These are phyloP conservation scores for Celastrina argiolus DNA, from an alignment of 2,888 invertebrate genomes.

Conservation along the genomic window DNA sequence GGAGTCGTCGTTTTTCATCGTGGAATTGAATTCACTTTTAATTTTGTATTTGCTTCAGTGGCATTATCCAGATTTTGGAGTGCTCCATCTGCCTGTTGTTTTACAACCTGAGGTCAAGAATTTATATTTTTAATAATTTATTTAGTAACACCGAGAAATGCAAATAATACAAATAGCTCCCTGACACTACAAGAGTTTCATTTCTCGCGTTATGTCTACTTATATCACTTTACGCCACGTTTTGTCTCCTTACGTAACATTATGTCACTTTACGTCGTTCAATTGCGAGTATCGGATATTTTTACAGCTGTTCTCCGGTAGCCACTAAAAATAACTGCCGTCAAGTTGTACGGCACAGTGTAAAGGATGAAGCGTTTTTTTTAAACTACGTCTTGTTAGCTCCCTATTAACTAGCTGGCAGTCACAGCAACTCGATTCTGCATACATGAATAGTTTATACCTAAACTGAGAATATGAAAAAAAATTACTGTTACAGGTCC, in stretches of 20 bases:
- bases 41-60: no score
- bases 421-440: no score
- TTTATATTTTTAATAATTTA: not conserved
- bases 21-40: no score
- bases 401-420: no score
- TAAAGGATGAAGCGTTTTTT: not conserved
- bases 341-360: not conserved
- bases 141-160: not conserved
- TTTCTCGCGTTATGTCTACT: not conserved
- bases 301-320: constrained; percentile 19
- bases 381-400: no score
- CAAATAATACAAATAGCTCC: not conserved
- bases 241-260: not conserved
- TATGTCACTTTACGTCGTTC: not conserved
- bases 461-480: no score
- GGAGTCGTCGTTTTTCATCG: no score
- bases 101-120: no score
- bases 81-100: no score
- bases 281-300: constrained; percentile 13
- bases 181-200: not conserved
- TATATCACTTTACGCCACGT: not conserved
- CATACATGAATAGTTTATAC: no score
- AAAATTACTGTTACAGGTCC: no score
- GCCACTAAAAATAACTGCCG: constrained; percentile 18
- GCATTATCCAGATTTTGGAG: no score